These are phyloP conservation scores for Aporophyla lueneburgensis DNA, from an alignment of 2,888 invertebrate genomes.

Conservation along the genomic window DNA sequence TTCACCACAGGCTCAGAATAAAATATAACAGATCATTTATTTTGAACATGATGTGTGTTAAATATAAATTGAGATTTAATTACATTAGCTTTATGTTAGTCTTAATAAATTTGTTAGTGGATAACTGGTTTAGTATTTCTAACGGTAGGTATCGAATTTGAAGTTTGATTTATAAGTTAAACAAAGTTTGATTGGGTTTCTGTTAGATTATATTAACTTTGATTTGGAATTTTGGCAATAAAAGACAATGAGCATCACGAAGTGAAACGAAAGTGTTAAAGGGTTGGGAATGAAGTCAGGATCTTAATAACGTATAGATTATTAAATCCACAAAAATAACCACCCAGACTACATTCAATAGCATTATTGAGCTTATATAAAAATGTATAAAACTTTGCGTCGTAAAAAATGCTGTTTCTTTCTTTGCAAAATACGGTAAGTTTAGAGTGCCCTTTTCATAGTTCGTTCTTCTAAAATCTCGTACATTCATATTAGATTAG, in stretches of 20 bases:
- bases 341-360: no score
- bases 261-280: neutral
- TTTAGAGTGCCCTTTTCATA: conserved; percentile 6
- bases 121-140: neutral
- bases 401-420: neutral
- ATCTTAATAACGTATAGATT: neutral
- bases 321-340: neutral
- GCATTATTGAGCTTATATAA: neutral
- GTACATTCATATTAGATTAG: conserved; percentile 1
- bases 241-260: neutral
- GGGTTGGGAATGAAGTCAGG: neutral
- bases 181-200: conserved; percentile 9
- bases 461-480: neutral
- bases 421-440: no score
- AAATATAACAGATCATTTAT: neutral
- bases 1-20: no score
- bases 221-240: neutral
- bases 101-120: neutral
- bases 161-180: conserved; percentile 2
- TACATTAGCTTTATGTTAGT: neutral
- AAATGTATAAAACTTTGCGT: neutral
- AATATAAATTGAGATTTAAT: conserved; percentile 24
- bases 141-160: neutral
- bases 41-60: conserved; percentile 9
- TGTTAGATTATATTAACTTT: neutral